Conservation (phyloP, 2,888 invertebrate genomes). For the Melipona beecheii region DNA sequence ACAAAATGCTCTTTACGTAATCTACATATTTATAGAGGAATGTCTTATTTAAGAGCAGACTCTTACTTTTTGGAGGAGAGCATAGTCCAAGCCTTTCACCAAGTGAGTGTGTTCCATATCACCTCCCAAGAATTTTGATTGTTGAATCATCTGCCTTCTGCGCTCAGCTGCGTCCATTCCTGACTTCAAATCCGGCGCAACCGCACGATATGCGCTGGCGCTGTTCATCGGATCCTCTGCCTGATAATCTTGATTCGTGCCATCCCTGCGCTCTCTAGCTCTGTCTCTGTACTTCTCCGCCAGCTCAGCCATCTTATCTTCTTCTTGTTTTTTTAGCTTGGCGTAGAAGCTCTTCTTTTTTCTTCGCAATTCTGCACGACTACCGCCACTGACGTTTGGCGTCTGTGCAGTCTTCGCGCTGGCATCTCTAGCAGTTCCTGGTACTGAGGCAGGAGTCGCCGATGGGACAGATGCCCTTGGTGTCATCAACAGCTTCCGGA, state of each 20-base stretch:
- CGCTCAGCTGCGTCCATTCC: slow-evolving; percentile 97
- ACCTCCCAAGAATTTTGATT: slow-evolving; percentile 99
- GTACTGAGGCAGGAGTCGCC: slow-evolving; percentile 85
- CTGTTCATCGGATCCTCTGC: slow-evolving; percentile 93
- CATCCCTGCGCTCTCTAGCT: slow-evolving; percentile 95
- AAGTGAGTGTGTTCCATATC: slow-evolving; percentile 99
- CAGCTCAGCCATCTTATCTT: slow-evolving; percentile 96
- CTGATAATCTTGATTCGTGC: slow-evolving; percentile 91
- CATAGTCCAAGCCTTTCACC: slow-evolving; percentile 98
- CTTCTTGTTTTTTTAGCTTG: slow-evolving; percentile 96
- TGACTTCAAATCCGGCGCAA: slow-evolving; percentile 97
- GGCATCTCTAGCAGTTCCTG: slow-evolving; percentile 89
- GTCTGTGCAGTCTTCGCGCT: slow-evolving; percentile 88
- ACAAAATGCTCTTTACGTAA: too few relatives aligned
- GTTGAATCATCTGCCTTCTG: slow-evolving; percentile 96
- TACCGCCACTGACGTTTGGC: slow-evolving; percentile 76
- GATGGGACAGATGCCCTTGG: slow-evolving; percentile 91
- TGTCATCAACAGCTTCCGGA: slow-evolving; percentile 97
- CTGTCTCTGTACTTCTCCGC: slow-evolving; percentile 97
- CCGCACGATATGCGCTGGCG: slow-evolving; percentile 95
- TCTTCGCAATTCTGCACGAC: slow-evolving; percentile 91
- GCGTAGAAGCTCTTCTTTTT: slow-evolving; percentile 98
- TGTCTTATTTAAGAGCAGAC: background rate
- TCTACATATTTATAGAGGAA: background rate
- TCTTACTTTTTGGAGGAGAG: slow-evolving; percentile 93